Evolutionary conservation across 2,797 vertebrate species (phyloP).

Genomic region (Erithacus rubecula): DNA sequence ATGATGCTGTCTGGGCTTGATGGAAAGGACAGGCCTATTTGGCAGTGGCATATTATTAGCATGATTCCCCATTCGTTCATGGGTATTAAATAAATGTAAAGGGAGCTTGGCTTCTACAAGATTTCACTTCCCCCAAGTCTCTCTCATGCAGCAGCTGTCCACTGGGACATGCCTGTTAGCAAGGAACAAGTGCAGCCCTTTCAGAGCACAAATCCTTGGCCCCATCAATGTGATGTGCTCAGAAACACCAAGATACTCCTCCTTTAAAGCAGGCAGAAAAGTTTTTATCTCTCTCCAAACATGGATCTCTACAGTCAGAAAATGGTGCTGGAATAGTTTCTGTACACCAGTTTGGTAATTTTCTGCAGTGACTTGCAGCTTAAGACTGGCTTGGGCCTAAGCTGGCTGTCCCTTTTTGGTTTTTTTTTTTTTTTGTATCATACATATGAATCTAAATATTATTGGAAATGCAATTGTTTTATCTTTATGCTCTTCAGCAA

Average conservation of each 20-base stretch:
- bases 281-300: not conserved
- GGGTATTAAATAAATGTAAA: not conserved
- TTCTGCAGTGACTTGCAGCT: not conserved
- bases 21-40: not conserved
- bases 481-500: not conserved
- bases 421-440: not conserved
- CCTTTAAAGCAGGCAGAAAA: not conserved
- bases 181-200: not conserved
- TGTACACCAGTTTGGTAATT: not conserved
- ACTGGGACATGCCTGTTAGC: conserved; percentile 12
- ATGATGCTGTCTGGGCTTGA: not conserved
- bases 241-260: not conserved
- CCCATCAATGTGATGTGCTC: not conserved
- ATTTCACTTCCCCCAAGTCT: not conserved
- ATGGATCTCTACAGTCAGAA: not conserved
- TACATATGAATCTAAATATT: not conserved
- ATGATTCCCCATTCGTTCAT: not conserved
- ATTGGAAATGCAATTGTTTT: not conserved
- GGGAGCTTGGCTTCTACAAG: not conserved
- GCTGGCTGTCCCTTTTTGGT: not conserved
- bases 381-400: not conserved
- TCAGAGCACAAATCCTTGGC: not conserved
- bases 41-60: not conserved
- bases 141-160: conserved; percentile 14
- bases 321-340: not conserved